These are phyloP conservation scores for Otis tarda DNA, from an alignment of 2,113 vertebrate species.

Conservation along the genomic window DNA sequence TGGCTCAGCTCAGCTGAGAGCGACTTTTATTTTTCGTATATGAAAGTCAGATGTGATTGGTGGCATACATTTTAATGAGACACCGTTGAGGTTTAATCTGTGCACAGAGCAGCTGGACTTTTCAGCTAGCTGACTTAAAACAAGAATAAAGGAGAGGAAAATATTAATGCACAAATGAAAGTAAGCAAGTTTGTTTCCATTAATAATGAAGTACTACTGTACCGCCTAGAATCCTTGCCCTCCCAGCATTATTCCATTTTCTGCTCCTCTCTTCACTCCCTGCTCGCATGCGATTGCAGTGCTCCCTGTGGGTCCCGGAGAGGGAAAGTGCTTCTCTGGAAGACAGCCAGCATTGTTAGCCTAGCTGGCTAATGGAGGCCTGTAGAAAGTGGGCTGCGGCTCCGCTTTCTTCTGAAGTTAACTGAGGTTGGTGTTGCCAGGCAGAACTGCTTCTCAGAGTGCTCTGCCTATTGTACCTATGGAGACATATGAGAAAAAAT, in stretches of 20 bases:
- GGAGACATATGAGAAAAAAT: background rate
- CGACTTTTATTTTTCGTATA: background rate
- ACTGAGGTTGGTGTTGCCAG: background rate
- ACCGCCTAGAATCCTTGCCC: background rate
- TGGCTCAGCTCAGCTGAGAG: background rate
- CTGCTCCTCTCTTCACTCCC: background rate
- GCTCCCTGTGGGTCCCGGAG: background rate
- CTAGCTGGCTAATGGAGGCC: background rate
- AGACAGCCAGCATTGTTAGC: slow-evolving; percentile 11
- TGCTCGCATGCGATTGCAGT: background rate
- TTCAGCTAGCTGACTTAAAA: background rate
- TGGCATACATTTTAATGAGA: background rate
- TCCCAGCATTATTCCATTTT: background rate
- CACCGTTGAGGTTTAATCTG: background rate
- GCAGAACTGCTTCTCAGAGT: background rate
- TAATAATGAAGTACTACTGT: background rate
- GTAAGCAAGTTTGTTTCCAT: slow-evolving; percentile 10
- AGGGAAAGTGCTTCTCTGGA: slow-evolving; percentile 35
- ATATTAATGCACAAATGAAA: background rate
- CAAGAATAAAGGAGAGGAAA: background rate
- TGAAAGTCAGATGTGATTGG: background rate
- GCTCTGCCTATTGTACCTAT: background rate
- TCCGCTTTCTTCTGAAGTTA: background rate
- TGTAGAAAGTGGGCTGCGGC: background rate
- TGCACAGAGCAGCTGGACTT: background rate